Evolutionary conservation across 2,113 vertebrate genomes (phyloP).

Genomic region (Zeus faber): DNA sequence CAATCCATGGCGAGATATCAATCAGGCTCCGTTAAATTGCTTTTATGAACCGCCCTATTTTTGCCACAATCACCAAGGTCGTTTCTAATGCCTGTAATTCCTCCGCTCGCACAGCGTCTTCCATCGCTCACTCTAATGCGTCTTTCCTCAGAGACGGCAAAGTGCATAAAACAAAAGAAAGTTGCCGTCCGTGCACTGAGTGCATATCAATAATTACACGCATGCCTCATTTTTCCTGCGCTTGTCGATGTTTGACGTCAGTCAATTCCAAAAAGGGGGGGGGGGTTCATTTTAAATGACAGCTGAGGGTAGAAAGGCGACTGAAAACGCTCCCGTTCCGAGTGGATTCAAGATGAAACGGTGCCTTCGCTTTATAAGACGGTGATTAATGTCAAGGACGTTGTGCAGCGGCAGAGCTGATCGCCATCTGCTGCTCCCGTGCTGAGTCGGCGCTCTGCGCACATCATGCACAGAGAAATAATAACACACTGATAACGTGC

Average conservation of each 20-base stretch:
- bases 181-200: constrained; percentile 42
- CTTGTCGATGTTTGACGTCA: constrained; percentile 56
- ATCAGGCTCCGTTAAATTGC: constrained; percentile 58
- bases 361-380: constrained; percentile 66
- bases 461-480: too few relatives aligned
- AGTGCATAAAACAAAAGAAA: constrained; percentile 31
- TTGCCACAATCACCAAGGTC: constrained; percentile 37
- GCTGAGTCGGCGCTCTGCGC: constrained; percentile 34
- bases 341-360: constrained; percentile 68
- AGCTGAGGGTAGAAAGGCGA: constrained; percentile 29
- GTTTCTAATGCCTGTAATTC: constrained; percentile 58
- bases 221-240: constrained; percentile 57
- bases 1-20: constrained; percentile 73
- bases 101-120: constrained; percentile 42
- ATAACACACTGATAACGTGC: too few relatives aligned
- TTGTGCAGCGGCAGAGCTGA: constrained; percentile 60
- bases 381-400: constrained; percentile 70
- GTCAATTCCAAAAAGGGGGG: constrained; percentile 52
- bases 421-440: constrained; percentile 28
- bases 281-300: constrained; percentile 72
- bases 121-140: constrained; percentile 49
- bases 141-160: constrained; percentile 33
- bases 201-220: constrained; percentile 60
- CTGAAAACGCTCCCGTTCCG: constrained; percentile 68
- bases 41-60: constrained; percentile 45